Percentiles rank a stretch among this genome's conserved stretches.
phyloP scores from a whole-genome alignment of 1,140 invertebrate species.

The Drosophila sp. region DNA sequence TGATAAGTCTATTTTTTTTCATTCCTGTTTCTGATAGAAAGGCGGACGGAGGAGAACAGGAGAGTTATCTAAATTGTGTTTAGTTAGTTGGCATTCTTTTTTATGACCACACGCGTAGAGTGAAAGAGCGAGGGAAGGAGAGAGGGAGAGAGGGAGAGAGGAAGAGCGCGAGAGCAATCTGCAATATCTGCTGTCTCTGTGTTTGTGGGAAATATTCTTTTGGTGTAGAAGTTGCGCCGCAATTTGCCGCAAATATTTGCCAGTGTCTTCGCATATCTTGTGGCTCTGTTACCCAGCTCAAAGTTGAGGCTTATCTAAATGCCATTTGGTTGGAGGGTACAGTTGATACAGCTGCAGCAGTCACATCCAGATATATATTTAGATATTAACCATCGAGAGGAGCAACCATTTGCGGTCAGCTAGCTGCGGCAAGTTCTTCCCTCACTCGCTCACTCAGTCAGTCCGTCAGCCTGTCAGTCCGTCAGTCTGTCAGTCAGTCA shows the following conservation, averaged over 20 bases:
- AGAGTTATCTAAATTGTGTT: conserved; percentile 28
- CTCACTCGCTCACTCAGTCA: neutral
- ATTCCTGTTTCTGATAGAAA: too few species aligned
- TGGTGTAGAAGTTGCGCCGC: conserved; percentile 13
- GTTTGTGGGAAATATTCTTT: conserved; percentile 32
- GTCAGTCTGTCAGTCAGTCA: conserved; percentile 1
- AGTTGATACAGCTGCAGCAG: conserved; percentile 39
- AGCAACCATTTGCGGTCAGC: conserved; percentile 33
- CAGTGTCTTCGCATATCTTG: conserved; percentile 31
- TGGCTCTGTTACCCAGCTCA: conserved; percentile 12
- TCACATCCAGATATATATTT: conserved; percentile 42
- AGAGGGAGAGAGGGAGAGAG: neutral
- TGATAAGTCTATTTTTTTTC: conserved; percentile 6
- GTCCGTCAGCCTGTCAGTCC: neutral
- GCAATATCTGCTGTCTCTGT: conserved; percentile 24
- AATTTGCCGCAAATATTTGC: conserved; percentile 50
- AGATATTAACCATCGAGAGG: conserved; percentile 1
- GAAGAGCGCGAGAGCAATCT: conserved; percentile 25
- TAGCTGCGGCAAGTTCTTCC: conserved; percentile 3
- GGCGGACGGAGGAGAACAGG: too few species aligned
- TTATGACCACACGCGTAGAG: too few species aligned
- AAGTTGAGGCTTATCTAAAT: conserved; percentile 72
- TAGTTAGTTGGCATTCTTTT: conserved; percentile 35
- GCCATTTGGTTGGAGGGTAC: conserved; percentile 57
- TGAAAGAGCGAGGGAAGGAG: too few species aligned